phyloP scores from a whole-genome alignment of 2,113 vertebrate genomes.

The Semnopithecus entellus region DNA sequence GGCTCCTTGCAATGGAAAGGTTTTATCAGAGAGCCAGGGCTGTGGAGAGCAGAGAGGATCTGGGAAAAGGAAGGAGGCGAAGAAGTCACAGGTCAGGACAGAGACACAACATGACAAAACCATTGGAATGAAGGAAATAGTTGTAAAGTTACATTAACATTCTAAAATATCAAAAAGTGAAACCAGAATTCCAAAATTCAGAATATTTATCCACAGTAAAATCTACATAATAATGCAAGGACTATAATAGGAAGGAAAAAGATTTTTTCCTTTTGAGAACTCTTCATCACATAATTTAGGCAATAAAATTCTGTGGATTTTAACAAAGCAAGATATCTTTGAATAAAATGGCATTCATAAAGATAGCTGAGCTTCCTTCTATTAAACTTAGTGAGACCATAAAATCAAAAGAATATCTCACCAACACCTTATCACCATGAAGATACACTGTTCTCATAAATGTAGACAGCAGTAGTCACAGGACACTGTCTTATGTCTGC shows the following conservation, averaged over 20 bases:
- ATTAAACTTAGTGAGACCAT: neutral
- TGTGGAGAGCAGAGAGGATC: neutral
- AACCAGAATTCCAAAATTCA: neutral
- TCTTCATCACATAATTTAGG: neutral
- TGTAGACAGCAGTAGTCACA: neutral
- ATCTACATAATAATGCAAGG: neutral
- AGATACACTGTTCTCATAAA: constrained; percentile 54
- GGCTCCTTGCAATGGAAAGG: neutral
- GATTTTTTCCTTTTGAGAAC: constrained; percentile 16
- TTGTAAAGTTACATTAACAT: neutral
- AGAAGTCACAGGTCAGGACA: fast-evolving
- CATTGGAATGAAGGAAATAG: neutral
- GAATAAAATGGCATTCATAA: neutral
- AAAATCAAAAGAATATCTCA: constrained; percentile 31
- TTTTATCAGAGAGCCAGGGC: neutral
- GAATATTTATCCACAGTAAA: neutral
- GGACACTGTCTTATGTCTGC: neutral
- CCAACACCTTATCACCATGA: neutral
- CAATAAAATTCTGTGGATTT: constrained; percentile 25
- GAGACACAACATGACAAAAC: neutral
- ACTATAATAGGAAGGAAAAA: neutral
- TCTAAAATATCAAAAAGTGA: neutral
- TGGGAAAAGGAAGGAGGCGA: neutral
- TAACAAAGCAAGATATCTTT: constrained; percentile 31
- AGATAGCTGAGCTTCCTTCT: neutral